Conservation (phyloP, 2,888 invertebrate species). For the Melinaea menophilus region DNA sequence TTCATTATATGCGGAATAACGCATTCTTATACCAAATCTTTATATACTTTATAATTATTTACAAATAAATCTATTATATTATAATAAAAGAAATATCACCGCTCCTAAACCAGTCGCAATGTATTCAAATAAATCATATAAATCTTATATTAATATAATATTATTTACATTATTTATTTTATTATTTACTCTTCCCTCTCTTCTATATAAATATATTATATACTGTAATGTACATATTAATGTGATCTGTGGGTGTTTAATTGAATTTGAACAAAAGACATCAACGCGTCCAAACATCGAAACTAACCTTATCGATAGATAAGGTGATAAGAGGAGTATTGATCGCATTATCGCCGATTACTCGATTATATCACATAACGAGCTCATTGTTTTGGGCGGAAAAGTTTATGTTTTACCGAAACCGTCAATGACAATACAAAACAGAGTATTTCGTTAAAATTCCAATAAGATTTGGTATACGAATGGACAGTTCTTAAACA, state of each 20-base stretch:
- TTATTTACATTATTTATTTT: conserved; percentile 22
- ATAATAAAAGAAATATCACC: conserved; percentile 5
- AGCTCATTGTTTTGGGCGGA: conserved; percentile 46
- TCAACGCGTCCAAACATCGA: conserved; percentile 64
- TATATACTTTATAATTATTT: conserved; percentile 13
- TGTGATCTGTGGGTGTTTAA: conserved; percentile 7
- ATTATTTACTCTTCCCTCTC: conserved; percentile 9
- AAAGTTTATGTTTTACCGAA: conserved; percentile 23
- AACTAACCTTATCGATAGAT: conserved; percentile 58
- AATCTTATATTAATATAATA: conserved; percentile 22
- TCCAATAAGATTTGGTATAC: conserved; percentile 46
- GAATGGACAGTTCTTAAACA: conserved; percentile 50
- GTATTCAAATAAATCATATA: conserved; percentile 14
- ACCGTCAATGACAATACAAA: conserved; percentile 6
- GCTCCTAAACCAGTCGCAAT: conserved; percentile 14
- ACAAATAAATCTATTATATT: conserved; percentile 3
- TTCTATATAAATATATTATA: conserved; percentile 12
- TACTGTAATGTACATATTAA: neutral
- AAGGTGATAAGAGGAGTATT: conserved; percentile 56
- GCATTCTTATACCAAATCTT: conserved; percentile 51
- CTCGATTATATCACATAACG: conserved; percentile 43
- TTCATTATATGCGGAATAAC: conserved; percentile 23
- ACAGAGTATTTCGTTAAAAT: conserved; percentile 23
- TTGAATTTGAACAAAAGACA: conserved; percentile 59
- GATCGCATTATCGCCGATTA: conserved; percentile 58